Evolutionary conservation across 2,797 vertebrate species (phyloP).

Genomic region (Mallotus villosus): DNA sequence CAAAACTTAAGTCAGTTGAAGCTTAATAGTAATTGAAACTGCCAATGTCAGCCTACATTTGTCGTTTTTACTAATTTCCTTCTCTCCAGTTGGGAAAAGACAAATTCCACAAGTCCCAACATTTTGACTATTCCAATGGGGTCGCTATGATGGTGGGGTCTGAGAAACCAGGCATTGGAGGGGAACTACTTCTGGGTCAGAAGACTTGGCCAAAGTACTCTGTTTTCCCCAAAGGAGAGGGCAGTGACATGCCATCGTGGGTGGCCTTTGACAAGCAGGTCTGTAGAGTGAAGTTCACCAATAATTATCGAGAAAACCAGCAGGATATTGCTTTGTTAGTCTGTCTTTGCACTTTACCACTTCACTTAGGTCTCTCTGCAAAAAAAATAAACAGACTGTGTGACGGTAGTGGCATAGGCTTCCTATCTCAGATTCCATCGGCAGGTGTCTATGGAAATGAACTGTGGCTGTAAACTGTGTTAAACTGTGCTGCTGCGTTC

Average conservation of each 20-base stretch:
- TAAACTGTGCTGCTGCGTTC: neutral
- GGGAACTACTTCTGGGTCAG: constrained; percentile 75
- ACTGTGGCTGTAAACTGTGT: no score
- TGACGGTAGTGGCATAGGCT: no score
- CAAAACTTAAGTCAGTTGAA: neutral
- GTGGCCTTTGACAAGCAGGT: constrained; percentile 92
- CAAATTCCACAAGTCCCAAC: constrained; percentile 88
- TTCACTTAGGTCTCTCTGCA: no score
- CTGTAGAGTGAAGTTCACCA: neutral
- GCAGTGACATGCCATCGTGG: constrained; percentile 78
- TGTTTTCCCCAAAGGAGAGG: constrained; percentile 69
- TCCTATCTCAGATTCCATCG: no score
- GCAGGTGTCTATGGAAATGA: no score
- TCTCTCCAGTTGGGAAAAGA: constrained; percentile 78
- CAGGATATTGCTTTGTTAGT: no score
- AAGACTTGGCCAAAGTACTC: constrained; percentile 70
- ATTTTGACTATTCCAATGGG: constrained; percentile 78
- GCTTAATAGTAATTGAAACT: neutral
- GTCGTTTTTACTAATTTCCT: neutral
- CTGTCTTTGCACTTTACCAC: no score
- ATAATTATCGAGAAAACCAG: no score
- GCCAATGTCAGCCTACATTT: neutral
- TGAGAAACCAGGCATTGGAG: constrained; percentile 84
- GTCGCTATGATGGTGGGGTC: constrained; percentile 74
- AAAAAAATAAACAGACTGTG: no score